Percentiles rank a stretch among this genome's conserved stretches.
Conservation (phyloP, 2,888 invertebrate genomes). For the Melinopterus prodromus region DNA sequence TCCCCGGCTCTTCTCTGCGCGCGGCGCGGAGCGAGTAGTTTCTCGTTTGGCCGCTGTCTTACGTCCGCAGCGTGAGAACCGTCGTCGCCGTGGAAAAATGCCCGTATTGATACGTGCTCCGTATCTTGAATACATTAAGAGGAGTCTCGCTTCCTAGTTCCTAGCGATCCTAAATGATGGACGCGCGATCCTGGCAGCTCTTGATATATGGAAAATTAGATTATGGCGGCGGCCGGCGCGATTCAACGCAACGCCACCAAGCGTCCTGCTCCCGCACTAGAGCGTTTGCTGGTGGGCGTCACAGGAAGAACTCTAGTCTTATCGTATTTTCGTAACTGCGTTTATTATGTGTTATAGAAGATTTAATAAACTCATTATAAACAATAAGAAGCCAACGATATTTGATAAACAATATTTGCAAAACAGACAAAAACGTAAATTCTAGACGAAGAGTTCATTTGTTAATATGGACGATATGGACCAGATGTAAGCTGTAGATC, state of each 20-base stretch:
- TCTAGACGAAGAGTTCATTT: too few species aligned
- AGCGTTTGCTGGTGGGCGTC: not conserved
- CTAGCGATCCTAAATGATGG: slow-evolving; percentile 20
- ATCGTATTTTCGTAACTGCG: too few species aligned
- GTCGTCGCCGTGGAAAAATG: slow-evolving; percentile 45
- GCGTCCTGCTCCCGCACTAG: not conserved
- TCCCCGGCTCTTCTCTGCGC: slow-evolving; percentile 1
- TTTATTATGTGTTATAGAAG: too few species aligned
- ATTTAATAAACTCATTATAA: too few species aligned
- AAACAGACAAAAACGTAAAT: too few species aligned
- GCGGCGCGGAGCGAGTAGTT: slow-evolving; percentile 10
- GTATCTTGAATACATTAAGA: slow-evolving; percentile 43
- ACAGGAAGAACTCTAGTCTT: not conserved
- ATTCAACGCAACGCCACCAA: not conserved
- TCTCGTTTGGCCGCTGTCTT: slow-evolving; percentile 4
- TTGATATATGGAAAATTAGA: slow-evolving; percentile 26
- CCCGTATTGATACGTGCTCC: slow-evolving; percentile 48
- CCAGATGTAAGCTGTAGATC: too few species aligned
- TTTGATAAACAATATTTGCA: too few species aligned
- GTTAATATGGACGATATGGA: too few species aligned
- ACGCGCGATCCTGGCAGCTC: slow-evolving; percentile 10
- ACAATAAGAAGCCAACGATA: too few species aligned
- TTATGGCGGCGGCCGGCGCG: slow-evolving; percentile 10
- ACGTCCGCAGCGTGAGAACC: slow-evolving; percentile 50
- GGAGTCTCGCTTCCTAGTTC: slow-evolving; percentile 31